Base-by-base conservation (phyloP, 2,113 vertebrate species). In the Perca flavescens region DNA sequence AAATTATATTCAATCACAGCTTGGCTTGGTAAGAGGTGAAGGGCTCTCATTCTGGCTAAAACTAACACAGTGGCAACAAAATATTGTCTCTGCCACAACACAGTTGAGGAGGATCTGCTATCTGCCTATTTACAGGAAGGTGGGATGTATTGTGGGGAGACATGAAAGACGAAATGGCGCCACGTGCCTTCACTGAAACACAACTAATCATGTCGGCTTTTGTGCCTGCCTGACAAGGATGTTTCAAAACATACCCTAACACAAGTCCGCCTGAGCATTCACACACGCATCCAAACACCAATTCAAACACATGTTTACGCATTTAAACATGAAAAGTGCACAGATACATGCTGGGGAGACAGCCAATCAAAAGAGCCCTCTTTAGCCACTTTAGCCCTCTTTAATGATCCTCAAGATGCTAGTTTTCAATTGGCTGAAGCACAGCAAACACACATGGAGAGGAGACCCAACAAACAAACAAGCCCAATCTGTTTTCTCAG, bases 401-500 rank as follows among this genome's bases (percentile, higher is more conserved):
- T 28, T 92, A 91, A 91, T 93, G 88, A 87, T 89, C 86, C 88
- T 86, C 87, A 71, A 86, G 89, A 92, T 89, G 90, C 78, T 89
- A 63, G 87, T 87, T 92, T 91, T 86, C 89, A 80, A 92, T 91
- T 92, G 90, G 90, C 88, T 90, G 89, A 68, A 88, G 85, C 87
- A 85, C 68, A 85, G 85, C 93, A 94, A 92, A 92, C 86, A 93
- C 88, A 91, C 83, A 90, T 64, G 82, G 81, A 86, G 88, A 89
- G 68, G 80, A 88, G 84, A 65, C 65, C 75, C 79, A 89, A 89
- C 88, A 92, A 91, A 91, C 86, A 90, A 91, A 91, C 86, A 86
- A 87, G 47, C 56, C 71, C 89, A 90, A 92, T 94, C 93, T 92
- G 93, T 94, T 93, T 92, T 83, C 86, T 93, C 90, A 92, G 91